Conservation (phyloP, 64 coral and sea anemone species). For the Montipora capricornis region DNA sequence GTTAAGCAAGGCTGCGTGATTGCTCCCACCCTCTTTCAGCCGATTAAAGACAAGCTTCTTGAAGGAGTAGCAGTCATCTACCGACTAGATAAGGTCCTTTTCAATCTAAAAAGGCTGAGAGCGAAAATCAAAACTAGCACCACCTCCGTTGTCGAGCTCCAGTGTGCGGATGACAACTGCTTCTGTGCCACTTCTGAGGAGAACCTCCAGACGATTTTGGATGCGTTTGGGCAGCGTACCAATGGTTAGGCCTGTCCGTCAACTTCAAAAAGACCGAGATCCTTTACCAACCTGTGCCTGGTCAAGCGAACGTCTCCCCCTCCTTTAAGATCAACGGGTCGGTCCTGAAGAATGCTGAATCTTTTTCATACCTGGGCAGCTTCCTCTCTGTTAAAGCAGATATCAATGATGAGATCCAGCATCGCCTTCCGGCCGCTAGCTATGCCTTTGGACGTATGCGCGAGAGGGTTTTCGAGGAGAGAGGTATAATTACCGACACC, state of each 20-base stretch:
- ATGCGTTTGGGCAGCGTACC: slow-evolving; percentile 46
- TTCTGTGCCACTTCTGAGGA: background rate
- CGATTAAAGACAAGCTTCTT: slow-evolving; percentile 9
- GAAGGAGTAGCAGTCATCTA: slow-evolving; percentile 28
- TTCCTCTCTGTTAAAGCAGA: slow-evolving; percentile 12
- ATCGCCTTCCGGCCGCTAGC: background rate
- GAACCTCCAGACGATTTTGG: slow-evolving; percentile 16
- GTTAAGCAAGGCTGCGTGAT: background rate
- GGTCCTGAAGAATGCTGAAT: slow-evolving; percentile 40
- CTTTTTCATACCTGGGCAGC: slow-evolving; percentile 58
- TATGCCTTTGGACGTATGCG: slow-evolving; percentile 14
- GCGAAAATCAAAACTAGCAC: slow-evolving; percentile 8
- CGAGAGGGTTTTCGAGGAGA: slow-evolving; percentile 57
- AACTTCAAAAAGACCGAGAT: slow-evolving; percentile 55
- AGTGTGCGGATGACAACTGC: no score
- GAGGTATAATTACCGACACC: slow-evolving; percentile 39
- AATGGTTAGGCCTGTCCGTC: slow-evolving; percentile 27
- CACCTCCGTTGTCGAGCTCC: no score
- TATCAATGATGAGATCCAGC: slow-evolving; percentile 28
- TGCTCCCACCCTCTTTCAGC: slow-evolving; percentile 24
- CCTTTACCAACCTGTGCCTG: slow-evolving; percentile 51
- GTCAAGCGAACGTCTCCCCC: background rate
- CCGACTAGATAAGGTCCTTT: background rate
- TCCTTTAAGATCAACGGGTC: background rate
- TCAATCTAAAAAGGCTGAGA: slow-evolving; percentile 14